Evolutionary conservation across 2,797 vertebrate genomes (phyloP).

Genomic region (Stomatorhinus walkeri): DNA sequence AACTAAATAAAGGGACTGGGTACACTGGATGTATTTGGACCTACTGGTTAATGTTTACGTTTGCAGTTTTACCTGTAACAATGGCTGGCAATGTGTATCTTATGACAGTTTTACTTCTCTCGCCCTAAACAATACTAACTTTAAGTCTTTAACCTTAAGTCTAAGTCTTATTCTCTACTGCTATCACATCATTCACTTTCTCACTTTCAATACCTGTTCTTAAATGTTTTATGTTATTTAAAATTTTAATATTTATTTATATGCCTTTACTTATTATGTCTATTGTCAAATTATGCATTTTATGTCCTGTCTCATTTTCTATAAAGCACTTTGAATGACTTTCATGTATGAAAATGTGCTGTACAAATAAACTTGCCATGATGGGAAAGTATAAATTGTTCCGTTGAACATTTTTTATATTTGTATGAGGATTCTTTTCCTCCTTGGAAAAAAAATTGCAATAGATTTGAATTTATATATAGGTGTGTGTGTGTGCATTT

Average conservation of each 20-base stretch:
- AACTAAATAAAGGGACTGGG: background rate
- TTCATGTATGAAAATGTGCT: background rate
- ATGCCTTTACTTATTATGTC: background rate
- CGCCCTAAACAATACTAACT: background rate
- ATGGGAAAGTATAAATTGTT: background rate
- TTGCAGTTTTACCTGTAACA: background rate
- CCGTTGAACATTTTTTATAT: background rate
- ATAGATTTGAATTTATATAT: background rate
- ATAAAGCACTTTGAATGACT: background rate
- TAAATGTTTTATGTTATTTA: background rate
- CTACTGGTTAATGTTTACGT: background rate
- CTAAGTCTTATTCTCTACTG: background rate
- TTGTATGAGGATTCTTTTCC: background rate
- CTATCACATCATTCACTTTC: background rate
- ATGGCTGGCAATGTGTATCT: background rate
- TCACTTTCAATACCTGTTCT: background rate
- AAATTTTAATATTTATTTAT: background rate
- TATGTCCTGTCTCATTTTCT: background rate
- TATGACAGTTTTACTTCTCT: background rate
- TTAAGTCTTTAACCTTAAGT: background rate
- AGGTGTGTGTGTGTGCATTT: background rate
- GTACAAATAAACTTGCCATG: background rate
- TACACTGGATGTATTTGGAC: background rate
- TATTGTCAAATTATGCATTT: background rate
- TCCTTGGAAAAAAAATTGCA: background rate